phyloP scores from a whole-genome alignment of 2,888 invertebrate genomes.

The Zygaena filipendulae region DNA sequence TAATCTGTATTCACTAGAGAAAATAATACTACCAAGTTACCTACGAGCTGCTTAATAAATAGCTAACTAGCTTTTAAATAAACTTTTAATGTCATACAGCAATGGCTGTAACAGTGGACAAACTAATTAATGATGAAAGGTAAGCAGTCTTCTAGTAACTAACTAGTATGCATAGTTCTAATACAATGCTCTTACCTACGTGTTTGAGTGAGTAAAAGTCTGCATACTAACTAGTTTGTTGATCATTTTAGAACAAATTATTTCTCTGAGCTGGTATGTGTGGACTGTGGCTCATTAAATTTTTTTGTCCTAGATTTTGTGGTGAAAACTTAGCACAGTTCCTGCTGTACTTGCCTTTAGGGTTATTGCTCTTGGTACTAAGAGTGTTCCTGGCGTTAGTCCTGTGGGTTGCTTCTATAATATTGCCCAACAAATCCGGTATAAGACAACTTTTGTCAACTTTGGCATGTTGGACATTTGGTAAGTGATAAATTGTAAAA shows the following conservation, averaged over 20 bases:
- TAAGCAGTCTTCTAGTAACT: slow-evolving; percentile 24
- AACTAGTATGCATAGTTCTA: too few species aligned
- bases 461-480: slow-evolving; percentile 70
- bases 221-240: too few species aligned
- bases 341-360: slow-evolving; percentile 67
- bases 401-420: slow-evolving; percentile 65
- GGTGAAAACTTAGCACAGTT: slow-evolving; percentile 61
- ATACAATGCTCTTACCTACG: too few species aligned
- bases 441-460: slow-evolving; percentile 65
- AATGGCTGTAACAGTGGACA: slow-evolving; percentile 56
- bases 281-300: slow-evolving; percentile 20
- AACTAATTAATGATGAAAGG: slow-evolving; percentile 57
- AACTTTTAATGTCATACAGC: slow-evolving; percentile 15
- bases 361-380: slow-evolving; percentile 56
- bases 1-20: too few species aligned
- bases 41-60: too few species aligned
- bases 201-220: too few species aligned
- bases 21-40: too few species aligned
- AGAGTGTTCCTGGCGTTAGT: slow-evolving; percentile 60
- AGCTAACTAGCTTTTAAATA: too few species aligned
- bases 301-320: slow-evolving; percentile 54
- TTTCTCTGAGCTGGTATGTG: too few species aligned
- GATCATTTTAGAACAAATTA: too few species aligned
- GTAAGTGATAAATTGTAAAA: slow-evolving; percentile 31
- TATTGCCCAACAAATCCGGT: slow-evolving; percentile 66